Percentiles rank a stretch among this genome's conserved stretches.
Conservation (phyloP, 1,140 invertebrate genomes). For the Conus betulinus region DNA sequence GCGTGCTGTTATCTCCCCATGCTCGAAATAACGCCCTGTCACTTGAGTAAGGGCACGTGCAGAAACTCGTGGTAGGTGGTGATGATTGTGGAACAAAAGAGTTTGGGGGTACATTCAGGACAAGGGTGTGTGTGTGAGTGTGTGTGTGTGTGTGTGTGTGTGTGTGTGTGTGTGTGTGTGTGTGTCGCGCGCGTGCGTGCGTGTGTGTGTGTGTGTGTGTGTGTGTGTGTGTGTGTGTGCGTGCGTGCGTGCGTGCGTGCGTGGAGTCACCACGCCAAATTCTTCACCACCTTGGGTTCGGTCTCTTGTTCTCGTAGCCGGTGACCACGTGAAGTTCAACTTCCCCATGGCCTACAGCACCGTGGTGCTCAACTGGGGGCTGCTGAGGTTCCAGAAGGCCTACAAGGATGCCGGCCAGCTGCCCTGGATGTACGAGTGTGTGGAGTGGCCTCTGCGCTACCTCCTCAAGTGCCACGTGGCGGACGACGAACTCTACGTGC, state of each 20-base stretch:
- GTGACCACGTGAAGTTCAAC: constrained; percentile 83
- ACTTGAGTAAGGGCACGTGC: too few relatives aligned
- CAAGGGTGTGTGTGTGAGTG: constrained; percentile 83
- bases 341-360: constrained; percentile 81
- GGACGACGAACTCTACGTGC: constrained; percentile 50
- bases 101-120: constrained; percentile 80
- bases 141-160: too few relatives aligned
- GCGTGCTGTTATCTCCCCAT: too few relatives aligned
- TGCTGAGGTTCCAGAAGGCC: constrained; percentile 78
- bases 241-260: not conserved
- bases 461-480: constrained; percentile 78
- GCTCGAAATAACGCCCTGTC: too few relatives aligned
- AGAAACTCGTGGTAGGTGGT: constrained; percentile 72
- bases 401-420: constrained; percentile 76
- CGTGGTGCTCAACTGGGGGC: constrained; percentile 80
- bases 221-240: not conserved
- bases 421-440: constrained; percentile 73
- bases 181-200: too few relatives aligned
- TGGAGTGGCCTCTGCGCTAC: constrained; percentile 81
- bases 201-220: not conserved
- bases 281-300: not conserved
- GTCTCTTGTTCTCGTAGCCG: constrained; percentile 76
- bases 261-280: not conserved
- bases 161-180: too few relatives aligned
- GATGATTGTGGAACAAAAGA: constrained; percentile 30